Conservation (phyloP, 2,797 vertebrate species). For the Scolopax bukidnonensis region DNA sequence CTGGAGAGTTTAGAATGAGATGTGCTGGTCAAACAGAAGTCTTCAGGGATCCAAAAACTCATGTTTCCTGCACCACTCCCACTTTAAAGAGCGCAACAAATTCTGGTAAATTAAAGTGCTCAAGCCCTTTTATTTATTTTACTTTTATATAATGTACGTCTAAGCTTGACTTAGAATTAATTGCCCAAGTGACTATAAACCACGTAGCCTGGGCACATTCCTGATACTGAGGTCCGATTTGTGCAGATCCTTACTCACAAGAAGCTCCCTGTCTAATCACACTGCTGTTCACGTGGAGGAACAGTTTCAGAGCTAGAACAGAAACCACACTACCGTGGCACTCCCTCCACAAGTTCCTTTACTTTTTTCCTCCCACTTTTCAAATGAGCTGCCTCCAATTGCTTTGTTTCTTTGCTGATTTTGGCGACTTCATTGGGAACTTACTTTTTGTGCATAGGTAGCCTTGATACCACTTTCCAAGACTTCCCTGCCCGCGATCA, state of each 20-base stretch:
- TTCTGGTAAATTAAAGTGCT: background rate
- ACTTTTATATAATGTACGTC: background rate
- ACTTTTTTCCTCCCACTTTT: background rate
- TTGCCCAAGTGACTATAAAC: background rate
- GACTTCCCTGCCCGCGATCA: background rate
- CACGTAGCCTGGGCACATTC: background rate
- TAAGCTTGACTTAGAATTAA: background rate
- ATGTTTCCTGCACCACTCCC: background rate
- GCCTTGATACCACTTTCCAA: background rate
- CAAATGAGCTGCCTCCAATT: background rate
- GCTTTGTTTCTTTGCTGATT: constrained; percentile 20
- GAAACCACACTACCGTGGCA: background rate
- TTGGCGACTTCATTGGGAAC: constrained; percentile 11
- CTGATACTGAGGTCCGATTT: background rate
- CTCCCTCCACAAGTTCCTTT: background rate
- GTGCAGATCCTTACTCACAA: background rate
- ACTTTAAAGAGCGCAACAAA: background rate
- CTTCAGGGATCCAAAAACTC: background rate
- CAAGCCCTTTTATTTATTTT: constrained; percentile 1
- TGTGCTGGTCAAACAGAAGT: background rate
- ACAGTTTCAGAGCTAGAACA: background rate
- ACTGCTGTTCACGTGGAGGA: background rate
- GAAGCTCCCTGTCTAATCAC: background rate
- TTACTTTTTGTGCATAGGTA: background rate
- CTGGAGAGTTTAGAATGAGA: background rate